Base-by-base conservation (phyloP, 2,888 invertebrate species). In the Cataglyphis rosenhaueri region DNA sequence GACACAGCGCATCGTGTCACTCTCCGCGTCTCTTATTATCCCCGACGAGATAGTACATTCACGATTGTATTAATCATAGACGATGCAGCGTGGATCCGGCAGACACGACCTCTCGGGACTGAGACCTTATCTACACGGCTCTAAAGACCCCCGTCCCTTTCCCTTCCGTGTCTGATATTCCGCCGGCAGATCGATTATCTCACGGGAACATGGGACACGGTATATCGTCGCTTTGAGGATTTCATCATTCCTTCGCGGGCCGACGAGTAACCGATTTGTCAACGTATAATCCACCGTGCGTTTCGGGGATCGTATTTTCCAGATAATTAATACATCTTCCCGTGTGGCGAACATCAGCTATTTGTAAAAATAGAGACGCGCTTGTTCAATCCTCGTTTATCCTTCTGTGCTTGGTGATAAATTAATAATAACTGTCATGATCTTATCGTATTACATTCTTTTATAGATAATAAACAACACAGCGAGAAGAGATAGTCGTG, bases 21-120 rank as follows among this genome's bases (percentile, higher is more conserved):
- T 87, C 85, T 87, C 82, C 68, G 52, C 84, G 75, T 84, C 81
- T 85, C 85, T 91, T 85, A 89, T 92, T 91, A 92, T 92, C 86
- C 86, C 55, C 29, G 75, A 73, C 75, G 61, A 82, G 85, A 85
- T 83, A 84, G 84, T 79, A 79, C 84, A 75, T 79, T 79, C 85
- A 74, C 85, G 84, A 87, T 89, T 90, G 87, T 87, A 88, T 88
- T 85, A 90, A 89, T 85, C 86, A 84, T 85, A 81, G 79, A 82
- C 82, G 82, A 82, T 74, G 84, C 82, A 76, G 32, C 76, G 57
- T 59, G 68, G 65, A 71, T 44, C 66, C 52, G 65, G 35, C 81
- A 25, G 61, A 57, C 61, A 55, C 76, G 86, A 86, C 82, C 84
- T 70, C 70, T 68, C 74, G 71, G n/a, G 79, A 82, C 84, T 35